Percentiles rank a stretch among this genome's conserved stretches.
These are phyloP conservation scores for Holothuria glaberrima DNA, from an alignment of 35 echinoderm and acorn worm genomes.

Conservation along the genomic window DNA sequence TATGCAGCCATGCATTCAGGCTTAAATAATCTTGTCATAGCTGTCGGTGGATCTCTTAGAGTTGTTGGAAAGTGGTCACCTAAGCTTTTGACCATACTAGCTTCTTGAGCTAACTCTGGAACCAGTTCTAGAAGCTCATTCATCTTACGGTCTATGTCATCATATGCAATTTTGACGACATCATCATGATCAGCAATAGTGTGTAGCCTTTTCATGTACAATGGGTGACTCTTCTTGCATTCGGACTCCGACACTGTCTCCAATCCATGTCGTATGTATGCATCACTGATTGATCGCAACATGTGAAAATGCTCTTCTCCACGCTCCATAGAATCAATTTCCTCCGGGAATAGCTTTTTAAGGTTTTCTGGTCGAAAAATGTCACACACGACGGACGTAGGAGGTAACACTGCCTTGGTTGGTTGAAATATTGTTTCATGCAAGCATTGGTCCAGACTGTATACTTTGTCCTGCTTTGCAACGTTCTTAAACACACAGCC, in stretches of 20 bases:
- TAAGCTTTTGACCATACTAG: conserved; percentile 75
- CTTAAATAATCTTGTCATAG: conserved; percentile 78
- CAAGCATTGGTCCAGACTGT: conserved; percentile 68
- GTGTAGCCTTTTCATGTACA: conserved; percentile 39
- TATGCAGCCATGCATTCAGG: conserved; percentile 83
- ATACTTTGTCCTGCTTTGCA: conserved; percentile 10
- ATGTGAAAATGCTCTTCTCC: conserved; percentile 67
- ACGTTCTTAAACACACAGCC: conserved; percentile 61
- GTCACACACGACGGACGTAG: conserved; percentile 60
- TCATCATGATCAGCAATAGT: conserved; percentile 15
- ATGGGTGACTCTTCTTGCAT: conserved; percentile 20
- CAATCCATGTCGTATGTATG: conserved; percentile 87
- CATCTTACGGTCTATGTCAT: conserved; percentile 71
- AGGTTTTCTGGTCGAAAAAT: conserved; percentile 77
- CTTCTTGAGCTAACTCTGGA: conserved; percentile 79
- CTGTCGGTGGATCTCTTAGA: conserved; percentile 75
- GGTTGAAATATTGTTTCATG: conserved; percentile 74
- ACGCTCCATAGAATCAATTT: conserved; percentile 66
- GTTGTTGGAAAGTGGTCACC: conserved; percentile 88
- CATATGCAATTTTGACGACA: conserved; percentile 58
- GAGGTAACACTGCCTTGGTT: conserved; percentile 44
- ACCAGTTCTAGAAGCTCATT: conserved; percentile 64
- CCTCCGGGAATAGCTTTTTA: conserved; percentile 34
- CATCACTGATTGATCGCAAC: conserved; percentile 69
- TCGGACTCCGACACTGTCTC: conserved; percentile 71